These are phyloP conservation scores for Gymnoscopelus braueri DNA, from an alignment of 2,797 vertebrate species.

Conservation along the genomic window DNA sequence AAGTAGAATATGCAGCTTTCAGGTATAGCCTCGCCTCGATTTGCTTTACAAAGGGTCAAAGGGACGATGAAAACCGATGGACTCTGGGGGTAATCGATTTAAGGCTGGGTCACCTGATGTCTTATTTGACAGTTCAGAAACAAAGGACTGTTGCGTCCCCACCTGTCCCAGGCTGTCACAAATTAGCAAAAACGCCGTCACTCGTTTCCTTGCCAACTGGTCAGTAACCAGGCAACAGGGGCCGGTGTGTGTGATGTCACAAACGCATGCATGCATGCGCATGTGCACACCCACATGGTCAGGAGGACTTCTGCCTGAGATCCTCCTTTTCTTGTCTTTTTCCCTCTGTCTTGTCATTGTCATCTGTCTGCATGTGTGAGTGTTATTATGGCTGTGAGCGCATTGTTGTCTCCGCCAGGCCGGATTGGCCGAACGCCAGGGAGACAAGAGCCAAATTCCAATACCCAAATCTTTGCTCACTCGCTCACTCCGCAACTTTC, in stretches of 20 bases:
- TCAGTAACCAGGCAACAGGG: constrained; percentile 73
- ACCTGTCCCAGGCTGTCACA: constrained; percentile 29
- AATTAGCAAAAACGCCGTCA: neutral
- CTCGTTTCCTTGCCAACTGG: constrained; percentile 74
- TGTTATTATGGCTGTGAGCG: too few relatives aligned
- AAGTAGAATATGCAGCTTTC: too few relatives aligned
- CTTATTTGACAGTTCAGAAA: constrained; percentile 52
- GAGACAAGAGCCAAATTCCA: too few relatives aligned
- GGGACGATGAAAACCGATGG: constrained; percentile 31
- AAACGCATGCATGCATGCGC: constrained; percentile 1
- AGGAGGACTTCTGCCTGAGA: too few relatives aligned
- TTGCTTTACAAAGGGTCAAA: constrained; percentile 21
- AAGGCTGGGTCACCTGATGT: constrained; percentile 44
- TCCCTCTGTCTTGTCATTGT: too few relatives aligned
- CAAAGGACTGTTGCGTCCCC: neutral
- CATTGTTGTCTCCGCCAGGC: too few relatives aligned
- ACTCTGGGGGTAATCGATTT: constrained; percentile 46
- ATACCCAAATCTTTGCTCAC: too few relatives aligned
- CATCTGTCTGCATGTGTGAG: too few relatives aligned
- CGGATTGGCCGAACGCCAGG: too few relatives aligned
- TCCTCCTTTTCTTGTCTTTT: too few relatives aligned
- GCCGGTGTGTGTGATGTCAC: constrained; percentile 48
- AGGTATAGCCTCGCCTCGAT: constrained; percentile 20
- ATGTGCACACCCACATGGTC: too few relatives aligned
- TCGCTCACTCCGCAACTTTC: too few relatives aligned